Percentiles rank a stretch among this genome's conserved stretches.
These are phyloP conservation scores for Strigops habroptila DNA, from an alignment of 2,113 vertebrate species.

Conservation along the genomic window DNA sequence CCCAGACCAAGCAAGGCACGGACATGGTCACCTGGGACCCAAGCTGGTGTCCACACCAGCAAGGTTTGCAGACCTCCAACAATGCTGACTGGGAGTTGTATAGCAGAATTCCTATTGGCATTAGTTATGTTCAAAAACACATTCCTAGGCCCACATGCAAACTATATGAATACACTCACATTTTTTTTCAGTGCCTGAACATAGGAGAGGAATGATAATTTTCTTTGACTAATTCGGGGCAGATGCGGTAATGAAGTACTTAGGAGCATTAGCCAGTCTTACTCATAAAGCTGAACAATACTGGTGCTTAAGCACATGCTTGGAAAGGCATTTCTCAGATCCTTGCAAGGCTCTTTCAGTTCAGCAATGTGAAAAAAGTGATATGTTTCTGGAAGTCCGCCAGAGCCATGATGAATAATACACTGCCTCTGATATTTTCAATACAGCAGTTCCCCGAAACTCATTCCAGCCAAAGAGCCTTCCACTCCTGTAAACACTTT, in stretches of 20 bases:
- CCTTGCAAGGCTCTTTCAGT: not conserved
- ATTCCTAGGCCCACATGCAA: not conserved
- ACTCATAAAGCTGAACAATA: not conserved
- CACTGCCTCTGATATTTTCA: not conserved
- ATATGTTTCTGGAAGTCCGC: not conserved
- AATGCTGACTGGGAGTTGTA: not conserved
- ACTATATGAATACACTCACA: not conserved
- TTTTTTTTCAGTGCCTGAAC: not conserved
- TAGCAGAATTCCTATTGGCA: not conserved
- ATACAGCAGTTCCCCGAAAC: not conserved
- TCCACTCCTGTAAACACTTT: conserved; percentile 1
- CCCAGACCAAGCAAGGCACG: not conserved
- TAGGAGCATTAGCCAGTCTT: not conserved
- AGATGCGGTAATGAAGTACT: not conserved
- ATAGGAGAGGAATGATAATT: not conserved
- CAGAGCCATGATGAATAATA: conserved; percentile 35
- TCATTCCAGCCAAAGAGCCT: not conserved
- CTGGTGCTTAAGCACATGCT: not conserved
- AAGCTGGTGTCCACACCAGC: not conserved
- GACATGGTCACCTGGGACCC: not conserved
- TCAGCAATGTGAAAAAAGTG: not conserved
- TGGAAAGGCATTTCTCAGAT: not conserved
- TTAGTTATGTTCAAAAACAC: not conserved
- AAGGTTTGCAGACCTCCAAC: not conserved
- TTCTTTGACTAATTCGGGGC: not conserved